Evolutionary conservation across 2,888 invertebrate species (phyloP).

Genomic region (Cylloceria caligata): DNA sequence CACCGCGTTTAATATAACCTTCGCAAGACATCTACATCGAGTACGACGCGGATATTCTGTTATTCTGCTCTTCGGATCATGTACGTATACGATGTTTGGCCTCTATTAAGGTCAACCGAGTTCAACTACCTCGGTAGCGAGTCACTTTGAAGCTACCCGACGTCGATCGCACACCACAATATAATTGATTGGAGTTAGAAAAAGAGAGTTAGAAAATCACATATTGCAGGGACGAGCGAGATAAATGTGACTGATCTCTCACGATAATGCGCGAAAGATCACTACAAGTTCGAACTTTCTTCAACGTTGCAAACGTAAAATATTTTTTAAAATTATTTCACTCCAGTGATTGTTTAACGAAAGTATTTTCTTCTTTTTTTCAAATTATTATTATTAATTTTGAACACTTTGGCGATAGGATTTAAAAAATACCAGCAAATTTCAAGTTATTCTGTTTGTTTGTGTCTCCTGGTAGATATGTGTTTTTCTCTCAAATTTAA

Average conservation of each 20-base stretch:
- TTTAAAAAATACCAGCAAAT: constrained; percentile 5
- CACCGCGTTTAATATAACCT: neutral
- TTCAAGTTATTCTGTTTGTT: constrained; percentile 7
- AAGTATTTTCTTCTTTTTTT: constrained; percentile 19
- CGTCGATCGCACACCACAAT: constrained; percentile 71
- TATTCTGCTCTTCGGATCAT: constrained; percentile 36
- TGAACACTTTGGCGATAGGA: constrained; percentile 22
- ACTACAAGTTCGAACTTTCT: neutral
- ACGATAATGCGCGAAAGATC: constrained; percentile 9
- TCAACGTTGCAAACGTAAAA: constrained; percentile 17
- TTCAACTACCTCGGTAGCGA: constrained; percentile 75
- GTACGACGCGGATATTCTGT: constrained; percentile 5
- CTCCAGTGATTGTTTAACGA: constrained; percentile 23
- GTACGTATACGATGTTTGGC: constrained; percentile 62
- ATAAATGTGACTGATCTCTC: constrained; percentile 33
- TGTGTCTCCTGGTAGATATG: constrained; percentile 17
- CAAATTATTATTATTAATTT: no score
- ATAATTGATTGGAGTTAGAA: constrained; percentile 72
- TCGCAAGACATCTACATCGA: constrained; percentile 10
- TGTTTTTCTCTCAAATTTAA: constrained; percentile 18
- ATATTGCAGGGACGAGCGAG: constrained; percentile 39
- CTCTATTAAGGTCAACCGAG: constrained; percentile 78
- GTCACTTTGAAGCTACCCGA: constrained; percentile 73
- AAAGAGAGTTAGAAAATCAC: constrained; percentile 64
- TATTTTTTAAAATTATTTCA: constrained; percentile 4